Evolutionary conservation across 2,113 vertebrate species (phyloP).

Genomic region (Sceloporus undulatus): DNA sequence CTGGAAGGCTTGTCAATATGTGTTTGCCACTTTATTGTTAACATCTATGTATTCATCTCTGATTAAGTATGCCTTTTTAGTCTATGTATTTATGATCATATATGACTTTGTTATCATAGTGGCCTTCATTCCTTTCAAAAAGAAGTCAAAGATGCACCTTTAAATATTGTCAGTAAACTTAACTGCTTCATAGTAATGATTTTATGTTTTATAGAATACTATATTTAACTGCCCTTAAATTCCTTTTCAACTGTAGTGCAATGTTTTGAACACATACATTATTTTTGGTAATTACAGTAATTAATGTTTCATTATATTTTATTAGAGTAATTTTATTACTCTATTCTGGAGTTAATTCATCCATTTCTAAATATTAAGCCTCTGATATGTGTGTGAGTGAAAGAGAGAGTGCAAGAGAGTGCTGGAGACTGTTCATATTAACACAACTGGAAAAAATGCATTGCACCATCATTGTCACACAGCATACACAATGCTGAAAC

Average conservation of each 20-base stretch:
- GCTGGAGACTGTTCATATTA: background rate
- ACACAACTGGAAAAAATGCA: background rate
- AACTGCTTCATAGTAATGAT: slow-evolving; percentile 76
- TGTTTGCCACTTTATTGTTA: background rate
- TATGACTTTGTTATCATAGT: slow-evolving; percentile 50
- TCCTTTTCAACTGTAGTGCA: slow-evolving; percentile 75
- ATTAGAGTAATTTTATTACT: slow-evolving; percentile 76
- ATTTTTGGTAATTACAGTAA: slow-evolving; percentile 82
- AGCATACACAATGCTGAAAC: background rate
- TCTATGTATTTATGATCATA: slow-evolving; percentile 23
- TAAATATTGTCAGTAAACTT: slow-evolving; percentile 75
- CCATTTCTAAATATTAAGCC: slow-evolving; percentile 67
- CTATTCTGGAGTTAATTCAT: slow-evolving; percentile 69
- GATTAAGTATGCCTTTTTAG: slow-evolving; percentile 42
- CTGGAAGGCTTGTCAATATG: background rate
- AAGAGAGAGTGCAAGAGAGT: background rate
- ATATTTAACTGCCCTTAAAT: slow-evolving; percentile 78
- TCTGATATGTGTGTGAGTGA: background rate
- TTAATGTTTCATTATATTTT: slow-evolving; percentile 83
- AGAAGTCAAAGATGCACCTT: slow-evolving; percentile 69
- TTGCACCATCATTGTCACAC: background rate
- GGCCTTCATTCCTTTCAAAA: slow-evolving; percentile 63
- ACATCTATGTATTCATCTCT: slow-evolving; percentile 42
- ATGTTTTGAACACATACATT: slow-evolving; percentile 81
- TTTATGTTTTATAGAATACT: slow-evolving; percentile 69